phyloP scores from a whole-genome alignment of 2,113 vertebrate species.

The Eidolon helvum region DNA sequence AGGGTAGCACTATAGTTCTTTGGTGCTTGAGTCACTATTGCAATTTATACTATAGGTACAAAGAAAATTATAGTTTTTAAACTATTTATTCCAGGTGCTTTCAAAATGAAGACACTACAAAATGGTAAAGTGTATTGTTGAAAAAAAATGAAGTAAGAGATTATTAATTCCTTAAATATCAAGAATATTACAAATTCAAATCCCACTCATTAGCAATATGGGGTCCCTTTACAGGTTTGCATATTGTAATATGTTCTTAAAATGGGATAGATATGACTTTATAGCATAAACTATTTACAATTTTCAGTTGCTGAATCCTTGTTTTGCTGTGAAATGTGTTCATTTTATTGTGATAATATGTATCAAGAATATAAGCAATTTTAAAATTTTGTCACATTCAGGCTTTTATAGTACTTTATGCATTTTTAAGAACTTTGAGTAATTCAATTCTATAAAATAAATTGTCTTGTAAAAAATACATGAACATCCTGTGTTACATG shows the following conservation, averaged over 20 bases:
- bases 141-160: conserved; percentile 64
- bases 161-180: conserved; percentile 76
- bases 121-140: conserved; percentile 69
- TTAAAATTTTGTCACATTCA: conserved; percentile 18
- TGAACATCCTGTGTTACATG: background rate
- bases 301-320: conserved; percentile 66
- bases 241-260: conserved; percentile 64
- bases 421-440: conserved; percentile 45
- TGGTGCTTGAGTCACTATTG: conserved; percentile 65
- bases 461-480: background rate
- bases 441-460: conserved; percentile 37
- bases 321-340: conserved; percentile 64
- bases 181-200: conserved; percentile 72
- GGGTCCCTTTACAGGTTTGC: conserved; percentile 63
- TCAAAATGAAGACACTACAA: conserved; percentile 72
- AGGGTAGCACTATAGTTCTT: conserved; percentile 62
- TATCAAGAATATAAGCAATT: conserved; percentile 27
- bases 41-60: conserved; percentile 69
- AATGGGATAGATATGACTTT: conserved; percentile 55
- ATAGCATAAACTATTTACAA: conserved; percentile 51
- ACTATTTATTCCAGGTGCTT: conserved; percentile 71
- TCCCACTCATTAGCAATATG: conserved; percentile 56
- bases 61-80: conserved; percentile 80
- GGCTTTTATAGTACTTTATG: background rate
- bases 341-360: conserved; percentile 39